Base-by-base conservation (phyloP, 2,888 invertebrate genomes). In the Perithous albicinctus region DNA sequence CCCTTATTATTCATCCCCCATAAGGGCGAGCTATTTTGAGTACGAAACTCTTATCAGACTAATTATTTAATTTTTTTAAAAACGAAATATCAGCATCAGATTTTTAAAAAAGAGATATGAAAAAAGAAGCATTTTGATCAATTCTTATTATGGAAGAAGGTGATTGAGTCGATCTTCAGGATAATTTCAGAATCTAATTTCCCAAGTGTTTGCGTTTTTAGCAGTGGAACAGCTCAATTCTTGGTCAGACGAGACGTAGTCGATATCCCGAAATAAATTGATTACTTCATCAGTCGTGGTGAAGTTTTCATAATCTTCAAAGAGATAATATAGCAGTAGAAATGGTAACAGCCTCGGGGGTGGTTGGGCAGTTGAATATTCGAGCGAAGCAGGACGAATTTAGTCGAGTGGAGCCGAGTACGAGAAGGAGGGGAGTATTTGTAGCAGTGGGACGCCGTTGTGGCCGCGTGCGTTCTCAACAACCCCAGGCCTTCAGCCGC, bases 261-360 rank as follows among this genome's bases (percentile, higher is more conserved):
- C 80, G 56, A 70, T 80, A 80, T 48, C 15, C 32, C 56, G 29
- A 48, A 70, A 38, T 32, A 38, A 66, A 48, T 51, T 38, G 75
- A 59, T 76, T 20, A 75, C 56, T 70, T 80, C 56, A 80, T 70
- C 59, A 35, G 61, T 66, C 54, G 32, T 29, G 8, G 23, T 54
- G 18, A 20, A 66, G 35, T 69, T 74, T 81, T 78, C 54, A 64
- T 69, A 82, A 82, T 69, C 54, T 56, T 29, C 69, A 48, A 63
- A 63, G 43, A 61, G 67, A 51, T 54, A 69, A 59, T 32, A 23
- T 29, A 35, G 20, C 15, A 7, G 41, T 54, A n/a, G 29, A 29
- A 69, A 70, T 54, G 38, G 15, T 29, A 64, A 56, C 46, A 38
- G 51, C 38, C 43, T 26, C 15, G 18, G 12, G 41, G 18, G 20